Percentiles rank a stretch among this genome's conserved stretches.
phyloP scores from a whole-genome alignment of 2,888 invertebrate species.

The Oligia latruncula region DNA sequence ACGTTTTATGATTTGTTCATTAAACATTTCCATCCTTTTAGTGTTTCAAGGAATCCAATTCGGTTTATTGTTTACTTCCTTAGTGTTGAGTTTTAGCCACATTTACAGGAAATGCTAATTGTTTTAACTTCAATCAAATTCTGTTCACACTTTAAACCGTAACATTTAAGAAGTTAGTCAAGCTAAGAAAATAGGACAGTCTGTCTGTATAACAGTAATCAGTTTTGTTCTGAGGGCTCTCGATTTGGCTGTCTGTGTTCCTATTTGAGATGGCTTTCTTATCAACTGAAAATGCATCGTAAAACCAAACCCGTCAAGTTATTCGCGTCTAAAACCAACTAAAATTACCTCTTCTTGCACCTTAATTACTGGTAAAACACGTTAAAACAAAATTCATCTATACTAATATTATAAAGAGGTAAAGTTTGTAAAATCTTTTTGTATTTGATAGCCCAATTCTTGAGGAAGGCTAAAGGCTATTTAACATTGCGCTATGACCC shows the following conservation, averaged over 20 bases:
- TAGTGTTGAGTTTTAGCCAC: slow-evolving; percentile 10
- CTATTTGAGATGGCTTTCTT: not conserved
- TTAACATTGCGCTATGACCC: too few relatives aligned
- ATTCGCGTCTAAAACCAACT: not conserved
- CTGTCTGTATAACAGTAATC: not conserved
- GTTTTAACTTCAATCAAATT: slow-evolving; percentile 12
- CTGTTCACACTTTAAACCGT: not conserved
- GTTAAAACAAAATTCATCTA: slow-evolving; percentile 24
- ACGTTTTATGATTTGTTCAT: slow-evolving; percentile 20
- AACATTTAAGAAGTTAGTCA: not conserved
- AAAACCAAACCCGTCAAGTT: not conserved
- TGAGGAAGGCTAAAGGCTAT: too few relatives aligned
- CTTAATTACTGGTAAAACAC: slow-evolving; percentile 24
- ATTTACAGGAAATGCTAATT: slow-evolving; percentile 11
- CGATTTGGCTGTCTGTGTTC: not conserved
- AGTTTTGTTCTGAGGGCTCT: not conserved
- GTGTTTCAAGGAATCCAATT: slow-evolving; percentile 35
- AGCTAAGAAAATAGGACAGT: not conserved
- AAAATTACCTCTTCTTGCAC: not conserved
- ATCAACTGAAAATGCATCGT: not conserved
- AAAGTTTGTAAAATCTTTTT: too few relatives aligned
- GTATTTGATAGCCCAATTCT: too few relatives aligned
- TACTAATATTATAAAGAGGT: too few relatives aligned
- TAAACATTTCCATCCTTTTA: slow-evolving; percentile 15
- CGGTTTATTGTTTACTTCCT: slow-evolving; percentile 42